Evolutionary conservation across 2,888 invertebrate species (phyloP).

Genomic region (Drosophila aldrichi): DNA sequence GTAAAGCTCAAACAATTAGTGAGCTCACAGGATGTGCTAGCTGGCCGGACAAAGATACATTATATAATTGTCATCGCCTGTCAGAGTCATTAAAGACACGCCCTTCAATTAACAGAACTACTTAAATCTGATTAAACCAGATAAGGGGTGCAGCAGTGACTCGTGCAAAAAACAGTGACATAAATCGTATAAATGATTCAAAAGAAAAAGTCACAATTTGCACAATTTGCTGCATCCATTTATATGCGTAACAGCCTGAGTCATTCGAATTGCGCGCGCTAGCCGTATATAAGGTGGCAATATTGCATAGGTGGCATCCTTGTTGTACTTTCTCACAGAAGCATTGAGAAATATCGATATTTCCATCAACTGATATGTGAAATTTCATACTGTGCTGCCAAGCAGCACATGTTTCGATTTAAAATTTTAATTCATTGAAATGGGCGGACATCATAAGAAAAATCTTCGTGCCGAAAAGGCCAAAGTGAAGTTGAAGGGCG

Average conservation of each 20-base stretch:
- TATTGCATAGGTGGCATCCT: slow-evolving; percentile 8
- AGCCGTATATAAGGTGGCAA: neutral
- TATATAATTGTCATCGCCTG: slow-evolving; percentile 30
- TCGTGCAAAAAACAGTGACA: neutral
- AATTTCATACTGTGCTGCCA: neutral
- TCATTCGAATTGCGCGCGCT: slow-evolving; percentile 2
- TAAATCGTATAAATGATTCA: neutral
- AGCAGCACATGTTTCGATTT: slow-evolving; percentile 43
- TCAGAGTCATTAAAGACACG: slow-evolving; percentile 25
- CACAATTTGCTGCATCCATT: neutral
- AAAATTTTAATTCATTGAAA: slow-evolving; percentile 32
- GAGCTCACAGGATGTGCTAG: slow-evolving; percentile 38
- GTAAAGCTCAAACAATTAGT: slow-evolving; percentile 43
- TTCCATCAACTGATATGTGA: neutral
- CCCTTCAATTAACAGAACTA: slow-evolving; percentile 34
- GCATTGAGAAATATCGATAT: slow-evolving; percentile 16
- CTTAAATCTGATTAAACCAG: slow-evolving; percentile 27
- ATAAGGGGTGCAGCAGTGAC: slow-evolving; percentile 13
- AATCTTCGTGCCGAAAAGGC: slow-evolving; percentile 93
- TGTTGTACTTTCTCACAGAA: neutral
- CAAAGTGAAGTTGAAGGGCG: slow-evolving; percentile 94
- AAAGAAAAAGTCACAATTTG: neutral
- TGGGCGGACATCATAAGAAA: slow-evolving; percentile 88
- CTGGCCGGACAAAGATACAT: slow-evolving; percentile 20
- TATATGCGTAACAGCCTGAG: neutral